Percentiles rank a stretch among this genome's conserved stretches.
These are phyloP conservation scores for Pachliopta kotzebuea DNA, from an alignment of 2,888 invertebrate species.

Conservation along the genomic window DNA sequence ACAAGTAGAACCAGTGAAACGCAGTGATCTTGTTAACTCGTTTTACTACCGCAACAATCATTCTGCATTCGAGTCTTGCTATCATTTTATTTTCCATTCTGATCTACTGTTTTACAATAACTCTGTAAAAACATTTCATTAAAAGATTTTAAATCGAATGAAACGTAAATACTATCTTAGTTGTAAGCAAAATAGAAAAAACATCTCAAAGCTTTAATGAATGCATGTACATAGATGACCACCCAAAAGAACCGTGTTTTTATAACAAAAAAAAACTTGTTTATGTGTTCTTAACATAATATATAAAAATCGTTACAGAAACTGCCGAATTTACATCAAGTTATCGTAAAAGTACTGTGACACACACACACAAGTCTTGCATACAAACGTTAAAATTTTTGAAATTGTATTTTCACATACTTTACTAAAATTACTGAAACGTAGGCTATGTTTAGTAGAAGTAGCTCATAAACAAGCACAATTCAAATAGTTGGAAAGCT, in stretches of 20 bases:
- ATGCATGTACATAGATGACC: too few relatives aligned
- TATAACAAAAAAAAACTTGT: too few relatives aligned
- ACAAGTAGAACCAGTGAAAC: not conserved
- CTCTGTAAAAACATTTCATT: not conserved
- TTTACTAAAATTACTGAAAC: not conserved
- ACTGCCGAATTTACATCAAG: too few relatives aligned
- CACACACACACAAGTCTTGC: too few relatives aligned
- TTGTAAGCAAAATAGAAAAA: not conserved
- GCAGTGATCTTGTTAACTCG: not conserved
- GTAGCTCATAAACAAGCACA: not conserved
- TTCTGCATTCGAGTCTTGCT: not conserved
- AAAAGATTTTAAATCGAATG: not conserved
- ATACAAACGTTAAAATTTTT: too few relatives aligned
- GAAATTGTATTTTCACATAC: too few relatives aligned
- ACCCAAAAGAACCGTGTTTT: too few relatives aligned
- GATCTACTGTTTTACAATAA: not conserved
- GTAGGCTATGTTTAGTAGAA: not conserved
- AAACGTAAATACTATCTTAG: not conserved
- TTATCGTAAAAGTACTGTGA: too few relatives aligned
- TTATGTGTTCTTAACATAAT: too few relatives aligned
- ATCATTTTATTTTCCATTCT: not conserved
- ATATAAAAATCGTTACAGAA: too few relatives aligned
- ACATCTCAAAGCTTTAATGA: too few relatives aligned
- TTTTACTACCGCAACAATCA: conserved; percentile 2
- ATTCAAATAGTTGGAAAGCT: not conserved